These are phyloP conservation scores for Periophthalmus magnuspinnatus DNA, from an alignment of 2,797 vertebrate species.

Conservation along the genomic window DNA sequence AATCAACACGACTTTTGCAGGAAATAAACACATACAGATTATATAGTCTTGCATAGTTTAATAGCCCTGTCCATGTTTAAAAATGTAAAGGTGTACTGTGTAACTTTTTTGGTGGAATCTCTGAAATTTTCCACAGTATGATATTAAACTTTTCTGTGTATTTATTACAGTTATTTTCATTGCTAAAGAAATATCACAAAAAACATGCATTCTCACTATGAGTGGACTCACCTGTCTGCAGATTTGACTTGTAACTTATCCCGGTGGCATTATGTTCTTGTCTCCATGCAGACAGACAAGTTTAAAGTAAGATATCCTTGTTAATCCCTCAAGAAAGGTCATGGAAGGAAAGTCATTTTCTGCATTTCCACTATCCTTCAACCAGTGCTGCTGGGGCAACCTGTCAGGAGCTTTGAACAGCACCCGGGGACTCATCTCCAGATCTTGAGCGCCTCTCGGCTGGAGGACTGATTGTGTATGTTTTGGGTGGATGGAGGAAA, in stretches of 20 bases:
- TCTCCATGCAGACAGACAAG: background rate
- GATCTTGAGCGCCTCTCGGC: no score
- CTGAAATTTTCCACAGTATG: background rate
- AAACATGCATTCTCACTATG: background rate
- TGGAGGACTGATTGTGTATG: no score
- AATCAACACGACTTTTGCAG: slow-evolving; percentile 48
- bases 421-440: no score
- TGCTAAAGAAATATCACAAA: background rate
- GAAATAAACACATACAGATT: slow-evolving; percentile 37
- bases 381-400: no score
- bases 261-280: background rate
- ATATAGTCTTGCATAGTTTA: no score
- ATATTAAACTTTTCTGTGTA: background rate
- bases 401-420: no score
- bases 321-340: no score
- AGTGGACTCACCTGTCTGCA: background rate
- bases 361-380: no score
- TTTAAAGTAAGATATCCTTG: background rate
- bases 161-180: background rate
- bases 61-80: background rate
- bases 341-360: no score
- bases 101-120: no score
- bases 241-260: background rate
- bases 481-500: no score
- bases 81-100: background rate